Evolutionary conservation across 2,888 invertebrate species (phyloP).

Genomic region (Drosophila sordidula): DNA sequence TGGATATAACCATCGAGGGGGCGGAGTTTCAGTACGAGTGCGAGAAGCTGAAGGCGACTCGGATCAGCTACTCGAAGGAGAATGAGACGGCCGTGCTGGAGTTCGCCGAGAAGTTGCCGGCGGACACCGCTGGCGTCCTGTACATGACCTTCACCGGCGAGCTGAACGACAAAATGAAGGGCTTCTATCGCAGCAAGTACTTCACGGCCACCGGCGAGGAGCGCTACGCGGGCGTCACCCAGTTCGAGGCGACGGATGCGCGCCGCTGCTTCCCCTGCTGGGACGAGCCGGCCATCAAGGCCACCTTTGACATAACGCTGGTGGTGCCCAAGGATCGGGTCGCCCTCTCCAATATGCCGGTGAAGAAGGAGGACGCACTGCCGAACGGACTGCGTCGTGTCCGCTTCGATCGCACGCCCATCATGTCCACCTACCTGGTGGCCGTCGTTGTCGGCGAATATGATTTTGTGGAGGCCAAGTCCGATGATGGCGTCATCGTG

Average conservation of each 20-base stretch:
- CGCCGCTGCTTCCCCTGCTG: constrained; percentile 98
- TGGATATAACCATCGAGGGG: constrained; percentile 90
- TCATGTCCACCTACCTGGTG: constrained; percentile 98
- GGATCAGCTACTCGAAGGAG: constrained; percentile 84
- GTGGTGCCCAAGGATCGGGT: constrained; percentile 92
- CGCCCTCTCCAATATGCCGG: constrained; percentile 97
- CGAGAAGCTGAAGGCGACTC: constrained; percentile 81
- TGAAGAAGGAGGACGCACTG: constrained; percentile 85
- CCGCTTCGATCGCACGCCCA: constrained; percentile 93
- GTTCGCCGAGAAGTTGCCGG: constrained; percentile 87
- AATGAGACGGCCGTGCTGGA: constrained; percentile 90
- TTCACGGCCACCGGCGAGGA: constrained; percentile 90
- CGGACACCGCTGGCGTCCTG: constrained; percentile 87
- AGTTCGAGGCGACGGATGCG: constrained; percentile 96
- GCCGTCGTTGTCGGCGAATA: constrained; percentile 98
- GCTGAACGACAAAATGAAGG: constrained; percentile 96
- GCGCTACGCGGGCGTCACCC: constrained; percentile 94
- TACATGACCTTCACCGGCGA: constrained; percentile 92
- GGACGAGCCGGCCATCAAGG: constrained; percentile 98
- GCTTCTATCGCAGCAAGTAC: constrained; percentile 97
- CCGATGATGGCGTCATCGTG: constrained; percentile 92
- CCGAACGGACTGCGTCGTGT: constrained; percentile 86
- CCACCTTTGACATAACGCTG: constrained; percentile 95
- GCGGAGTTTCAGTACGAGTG: constrained; percentile 87
- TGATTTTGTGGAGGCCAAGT: constrained; percentile 94